Evolutionary conservation across 2,797 vertebrate genomes (phyloP).

Genomic region (Sebastes cheni): DNA sequence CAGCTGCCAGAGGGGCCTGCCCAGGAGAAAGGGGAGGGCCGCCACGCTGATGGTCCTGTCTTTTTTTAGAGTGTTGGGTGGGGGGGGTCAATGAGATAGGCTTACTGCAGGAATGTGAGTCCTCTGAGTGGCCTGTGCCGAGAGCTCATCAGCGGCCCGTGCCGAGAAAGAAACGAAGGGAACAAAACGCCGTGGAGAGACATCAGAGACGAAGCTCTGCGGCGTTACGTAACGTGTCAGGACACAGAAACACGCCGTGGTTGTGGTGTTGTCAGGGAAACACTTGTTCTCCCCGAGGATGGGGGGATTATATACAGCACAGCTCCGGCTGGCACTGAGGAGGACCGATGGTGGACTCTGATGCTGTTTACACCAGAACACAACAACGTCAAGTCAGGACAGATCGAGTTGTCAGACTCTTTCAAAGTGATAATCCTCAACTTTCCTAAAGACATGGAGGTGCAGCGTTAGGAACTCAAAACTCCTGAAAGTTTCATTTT

Average conservation of each 20-base stretch:
- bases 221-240: constrained; percentile 17
- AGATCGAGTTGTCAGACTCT: background rate
- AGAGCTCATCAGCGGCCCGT: constrained; percentile 77
- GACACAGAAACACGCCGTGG: background rate
- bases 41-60: constrained; percentile 76
- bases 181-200: constrained; percentile 56
- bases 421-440: background rate
- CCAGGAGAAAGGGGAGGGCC: constrained; percentile 57
- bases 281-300: constrained; percentile 38
- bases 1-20: constrained; percentile 78
- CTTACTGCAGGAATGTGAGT: constrained; percentile 88
- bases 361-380: constrained; percentile 23
- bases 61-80: constrained; percentile 86
- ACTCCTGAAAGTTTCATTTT: background rate
- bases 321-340: background rate
- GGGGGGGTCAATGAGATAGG: constrained; percentile 86
- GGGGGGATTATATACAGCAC: constrained; percentile 8
- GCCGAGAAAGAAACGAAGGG: constrained; percentile 83
- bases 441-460: accelerated
- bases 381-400: background rate
- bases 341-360: background rate
- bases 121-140: constrained; percentile 76
- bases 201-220: constrained; percentile 22
- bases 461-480: background rate
- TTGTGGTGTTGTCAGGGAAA: constrained; percentile 36